A percentile compares a stretch with the other conserved stretches of the same genome.
Evolutionary conservation across 2,888 invertebrate genomes (phyloP).

Genomic region (Papilio protenor): DNA sequence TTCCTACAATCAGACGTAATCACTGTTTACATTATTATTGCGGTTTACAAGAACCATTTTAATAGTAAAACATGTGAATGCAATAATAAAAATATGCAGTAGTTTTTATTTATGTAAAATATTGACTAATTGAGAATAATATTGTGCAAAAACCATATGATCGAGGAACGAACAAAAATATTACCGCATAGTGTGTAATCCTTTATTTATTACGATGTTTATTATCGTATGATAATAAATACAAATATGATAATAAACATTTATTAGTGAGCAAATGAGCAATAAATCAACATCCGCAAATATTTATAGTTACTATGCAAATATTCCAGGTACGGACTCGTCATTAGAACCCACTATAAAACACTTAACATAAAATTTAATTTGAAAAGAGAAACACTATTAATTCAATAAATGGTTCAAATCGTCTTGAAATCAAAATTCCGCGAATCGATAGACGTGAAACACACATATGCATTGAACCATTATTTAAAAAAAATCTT

Average conservation of each 20-base stretch:
- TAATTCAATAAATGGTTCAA: not conserved
- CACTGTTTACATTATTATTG: not conserved
- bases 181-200: not conserved
- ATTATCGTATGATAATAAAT: not conserved
- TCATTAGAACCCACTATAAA: not conserved
- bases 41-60: not conserved
- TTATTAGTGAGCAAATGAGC: conserved; percentile 14
- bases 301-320: not conserved
- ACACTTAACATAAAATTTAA: too few relatives aligned
- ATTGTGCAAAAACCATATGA: not conserved
- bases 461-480: too few relatives aligned
- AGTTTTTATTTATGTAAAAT: not conserved
- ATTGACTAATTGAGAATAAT: not conserved
- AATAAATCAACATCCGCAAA: not conserved
- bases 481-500: too few relatives aligned
- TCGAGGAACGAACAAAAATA: not conserved
- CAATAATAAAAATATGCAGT: not conserved
- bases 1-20: conserved; percentile 16
- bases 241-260: not conserved
- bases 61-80: not conserved
- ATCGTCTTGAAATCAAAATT: not conserved
- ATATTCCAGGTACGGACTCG: not conserved
- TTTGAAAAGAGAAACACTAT: not conserved
- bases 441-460: too few relatives aligned
- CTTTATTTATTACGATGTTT: not conserved